Conservation (phyloP, 2,888 invertebrate species). For the Luperina nickerlii region DNA sequence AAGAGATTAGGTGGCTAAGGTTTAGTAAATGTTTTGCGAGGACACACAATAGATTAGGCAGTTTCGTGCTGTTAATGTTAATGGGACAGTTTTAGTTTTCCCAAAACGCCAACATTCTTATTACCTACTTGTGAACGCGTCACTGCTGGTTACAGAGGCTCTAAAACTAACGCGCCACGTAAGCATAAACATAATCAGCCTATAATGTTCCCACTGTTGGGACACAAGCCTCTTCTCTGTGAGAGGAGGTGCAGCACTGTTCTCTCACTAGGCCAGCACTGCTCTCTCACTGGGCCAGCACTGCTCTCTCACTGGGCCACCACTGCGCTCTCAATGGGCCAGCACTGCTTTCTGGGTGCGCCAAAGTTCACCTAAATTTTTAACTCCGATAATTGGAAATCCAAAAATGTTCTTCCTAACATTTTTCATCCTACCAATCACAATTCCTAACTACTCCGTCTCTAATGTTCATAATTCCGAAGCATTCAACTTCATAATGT, state of each 20-base stretch:
- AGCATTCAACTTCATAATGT: too few species aligned
- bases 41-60: slow-evolving; percentile 18
- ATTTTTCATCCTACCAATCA: too few species aligned
- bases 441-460: too few species aligned
- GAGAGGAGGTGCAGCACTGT: background rate
- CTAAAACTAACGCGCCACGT: background rate
- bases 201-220: background rate
- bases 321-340: too few species aligned
- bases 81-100: background rate
- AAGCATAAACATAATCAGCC: background rate
- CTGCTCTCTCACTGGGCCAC: too few species aligned
- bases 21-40: slow-evolving; percentile 18
- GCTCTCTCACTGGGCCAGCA: too few species aligned
- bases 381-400: too few species aligned
- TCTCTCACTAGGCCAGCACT: too few species aligned
- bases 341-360: too few species aligned
- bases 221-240: background rate
- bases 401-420: too few species aligned
- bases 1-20: slow-evolving; percentile 2
- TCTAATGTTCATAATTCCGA: too few species aligned
- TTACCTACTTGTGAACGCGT: background rate
- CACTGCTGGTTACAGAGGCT: background rate
- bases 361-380: too few species aligned
- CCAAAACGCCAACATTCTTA: background rate
- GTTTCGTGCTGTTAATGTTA: background rate